Evolutionary conservation across 2,888 invertebrate genomes (phyloP).

Genomic region (Scaptomyza cyrtandrae): DNA sequence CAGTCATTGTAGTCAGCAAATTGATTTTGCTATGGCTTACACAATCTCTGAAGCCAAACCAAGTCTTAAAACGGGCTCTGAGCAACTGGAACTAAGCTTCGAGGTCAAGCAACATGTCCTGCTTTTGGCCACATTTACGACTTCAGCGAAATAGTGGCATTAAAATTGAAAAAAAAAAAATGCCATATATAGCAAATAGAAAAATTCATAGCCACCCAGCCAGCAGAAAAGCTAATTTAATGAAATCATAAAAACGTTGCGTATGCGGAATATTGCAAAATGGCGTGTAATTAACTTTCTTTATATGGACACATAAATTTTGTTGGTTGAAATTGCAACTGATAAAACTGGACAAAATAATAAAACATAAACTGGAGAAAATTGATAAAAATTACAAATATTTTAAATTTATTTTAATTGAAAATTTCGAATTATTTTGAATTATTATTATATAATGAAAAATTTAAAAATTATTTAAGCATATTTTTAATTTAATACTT

Average conservation of each 20-base stretch:
- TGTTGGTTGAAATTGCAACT: neutral
- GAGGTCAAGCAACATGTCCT: conserved; percentile 22
- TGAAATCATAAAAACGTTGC: conserved; percentile 50
- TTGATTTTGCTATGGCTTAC: conserved; percentile 67
- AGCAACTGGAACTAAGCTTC: neutral
- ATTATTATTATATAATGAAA: too few relatives aligned
- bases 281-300: conserved; percentile 14
- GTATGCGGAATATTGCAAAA: conserved; percentile 34
- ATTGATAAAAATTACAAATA: neutral
- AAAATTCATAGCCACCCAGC: conserved; percentile 1
- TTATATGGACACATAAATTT: conserved; percentile 10
- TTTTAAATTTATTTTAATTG: neutral
- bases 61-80: conserved; percentile 7
- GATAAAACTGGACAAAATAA: neutral
- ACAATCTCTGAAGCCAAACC: conserved; percentile 33
- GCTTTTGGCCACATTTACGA: conserved; percentile 25
- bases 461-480: too few relatives aligned
- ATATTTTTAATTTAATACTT: too few relatives aligned
- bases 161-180: conserved; percentile 9
- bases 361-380: neutral
- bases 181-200: neutral
- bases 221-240: conserved; percentile 35
- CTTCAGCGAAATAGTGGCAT: conserved; percentile 14
- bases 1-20: conserved; percentile 56
- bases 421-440: too few relatives aligned